Evolutionary conservation across 2,888 invertebrate species (phyloP).

Genomic region (Apamea anceps): DNA sequence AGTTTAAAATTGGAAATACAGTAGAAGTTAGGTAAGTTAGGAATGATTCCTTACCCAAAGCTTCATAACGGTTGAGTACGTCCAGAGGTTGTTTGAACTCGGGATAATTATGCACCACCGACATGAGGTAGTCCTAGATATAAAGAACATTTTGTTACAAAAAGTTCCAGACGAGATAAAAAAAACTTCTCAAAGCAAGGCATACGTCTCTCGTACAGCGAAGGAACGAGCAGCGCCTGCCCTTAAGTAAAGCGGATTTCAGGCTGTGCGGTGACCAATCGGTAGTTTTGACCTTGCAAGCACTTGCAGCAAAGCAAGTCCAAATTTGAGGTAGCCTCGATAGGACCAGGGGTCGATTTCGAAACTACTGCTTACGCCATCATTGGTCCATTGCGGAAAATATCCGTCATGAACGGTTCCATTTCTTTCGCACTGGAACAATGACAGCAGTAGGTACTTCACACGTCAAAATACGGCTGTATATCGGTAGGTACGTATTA

Average conservation of each 20-base stretch:
- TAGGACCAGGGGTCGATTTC: too few species aligned
- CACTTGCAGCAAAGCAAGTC: not conserved
- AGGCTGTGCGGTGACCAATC: too few species aligned
- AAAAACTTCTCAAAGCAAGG: not conserved
- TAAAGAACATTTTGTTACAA: not conserved
- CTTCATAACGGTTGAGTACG: slow-evolving; percentile 92
- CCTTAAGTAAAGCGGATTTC: too few species aligned
- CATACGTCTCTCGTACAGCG: too few species aligned
- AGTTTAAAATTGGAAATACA: not conserved
- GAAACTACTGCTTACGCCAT: not conserved
- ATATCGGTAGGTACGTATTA: not conserved
- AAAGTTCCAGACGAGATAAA: not conserved
- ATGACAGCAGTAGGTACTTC: too few species aligned
- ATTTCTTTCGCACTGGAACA: not conserved
- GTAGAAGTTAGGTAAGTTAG: not conserved
- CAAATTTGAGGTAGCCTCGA: not conserved
- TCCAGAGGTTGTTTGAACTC: slow-evolving; percentile 91
- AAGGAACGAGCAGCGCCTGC: too few species aligned
- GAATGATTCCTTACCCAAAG: slow-evolving; percentile 81
- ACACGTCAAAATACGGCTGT: not conserved
- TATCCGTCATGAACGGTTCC: not conserved
- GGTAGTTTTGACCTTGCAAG: not conserved
- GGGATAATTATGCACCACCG: slow-evolving; percentile 88
- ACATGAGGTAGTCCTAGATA: slow-evolving; percentile 89
- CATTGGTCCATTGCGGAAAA: not conserved